A percentile compares a stretch with the other conserved stretches of the same genome.
These are phyloP conservation scores for Sebastes trivittatus DNA, from an alignment of 2,797 vertebrate species.

Conservation along the genomic window DNA sequence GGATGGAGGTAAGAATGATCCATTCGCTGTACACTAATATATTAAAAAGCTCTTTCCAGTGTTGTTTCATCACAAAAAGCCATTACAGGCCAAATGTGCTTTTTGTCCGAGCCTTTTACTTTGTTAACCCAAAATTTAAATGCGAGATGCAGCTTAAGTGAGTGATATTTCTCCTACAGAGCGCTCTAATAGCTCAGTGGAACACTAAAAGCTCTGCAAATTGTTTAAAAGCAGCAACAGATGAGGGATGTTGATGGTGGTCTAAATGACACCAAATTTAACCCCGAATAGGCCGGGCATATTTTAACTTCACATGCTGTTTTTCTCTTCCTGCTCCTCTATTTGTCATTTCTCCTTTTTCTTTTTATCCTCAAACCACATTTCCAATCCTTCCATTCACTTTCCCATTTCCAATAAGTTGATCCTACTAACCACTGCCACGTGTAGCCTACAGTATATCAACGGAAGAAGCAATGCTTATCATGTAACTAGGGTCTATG, in stretches of 20 bases:
- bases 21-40: not conserved
- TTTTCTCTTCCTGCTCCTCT: not conserved
- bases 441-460: no score
- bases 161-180: not conserved
- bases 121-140: not conserved
- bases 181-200: not conserved
- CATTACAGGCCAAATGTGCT: slow-evolving; percentile 5
- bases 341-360: not conserved
- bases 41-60: slow-evolving; percentile 12
- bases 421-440: no score
- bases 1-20: not conserved
- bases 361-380: no score
- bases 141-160: not conserved
- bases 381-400: no score
- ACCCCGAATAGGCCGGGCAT: not conserved
- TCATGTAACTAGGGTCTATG: no score
- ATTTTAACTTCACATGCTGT: not conserved
- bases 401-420: no score
- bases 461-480: no score
- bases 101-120: slow-evolving; percentile 5
- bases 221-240: slow-evolving; percentile 56
- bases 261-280: not conserved
- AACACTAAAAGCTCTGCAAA: slow-evolving; percentile 53
- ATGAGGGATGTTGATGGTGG: slow-evolving; percentile 27
- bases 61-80: not conserved